These are phyloP conservation scores for Pampus argenteus DNA, from an alignment of 2,797 vertebrate species.

Conservation along the genomic window DNA sequence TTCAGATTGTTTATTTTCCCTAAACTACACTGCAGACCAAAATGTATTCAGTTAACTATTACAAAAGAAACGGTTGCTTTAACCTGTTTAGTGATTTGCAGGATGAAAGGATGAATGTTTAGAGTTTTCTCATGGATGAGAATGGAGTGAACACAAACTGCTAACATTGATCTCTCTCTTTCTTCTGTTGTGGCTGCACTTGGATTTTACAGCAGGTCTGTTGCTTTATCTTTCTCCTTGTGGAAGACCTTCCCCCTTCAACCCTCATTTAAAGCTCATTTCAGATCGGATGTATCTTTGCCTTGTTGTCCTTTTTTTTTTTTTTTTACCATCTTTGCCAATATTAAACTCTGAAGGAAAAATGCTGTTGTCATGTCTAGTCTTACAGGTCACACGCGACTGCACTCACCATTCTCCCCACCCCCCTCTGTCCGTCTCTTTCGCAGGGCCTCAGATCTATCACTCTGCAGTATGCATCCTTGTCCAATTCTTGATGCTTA, in stretches of 20 bases:
- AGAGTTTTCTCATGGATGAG: neutral
- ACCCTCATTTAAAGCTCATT: constrained; percentile 28
- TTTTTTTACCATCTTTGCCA: constrained; percentile 29
- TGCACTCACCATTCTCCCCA: constrained; percentile 46
- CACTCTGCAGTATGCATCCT: constrained; percentile 93
- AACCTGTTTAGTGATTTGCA: neutral
- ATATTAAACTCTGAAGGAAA: constrained; percentile 34
- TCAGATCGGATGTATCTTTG: constrained; percentile 31
- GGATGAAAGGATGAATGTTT: constrained; percentile 2
- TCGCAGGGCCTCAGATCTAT: constrained; percentile 90
- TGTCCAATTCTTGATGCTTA: constrained; percentile 95
- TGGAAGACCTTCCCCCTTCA: constrained; percentile 12
- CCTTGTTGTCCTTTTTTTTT: constrained; percentile 7
- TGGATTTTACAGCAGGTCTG: constrained; percentile 87
- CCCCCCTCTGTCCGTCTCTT: constrained; percentile 37
- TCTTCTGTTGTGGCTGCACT: constrained; percentile 74
- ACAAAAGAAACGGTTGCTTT: neutral
- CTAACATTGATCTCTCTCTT: constrained; percentile 61
- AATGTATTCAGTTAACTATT: neutral
- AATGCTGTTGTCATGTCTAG: constrained; percentile 45
- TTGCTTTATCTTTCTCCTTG: constrained; percentile 62
- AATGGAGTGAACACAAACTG: constrained; percentile 27
- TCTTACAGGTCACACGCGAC: constrained; percentile 53
- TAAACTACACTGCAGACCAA: too few relatives aligned
- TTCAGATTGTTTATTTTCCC: constrained; percentile 1